Evolutionary conservation across 2,113 vertebrate genomes (phyloP).

Genomic region (Trichechus manatus): DNA sequence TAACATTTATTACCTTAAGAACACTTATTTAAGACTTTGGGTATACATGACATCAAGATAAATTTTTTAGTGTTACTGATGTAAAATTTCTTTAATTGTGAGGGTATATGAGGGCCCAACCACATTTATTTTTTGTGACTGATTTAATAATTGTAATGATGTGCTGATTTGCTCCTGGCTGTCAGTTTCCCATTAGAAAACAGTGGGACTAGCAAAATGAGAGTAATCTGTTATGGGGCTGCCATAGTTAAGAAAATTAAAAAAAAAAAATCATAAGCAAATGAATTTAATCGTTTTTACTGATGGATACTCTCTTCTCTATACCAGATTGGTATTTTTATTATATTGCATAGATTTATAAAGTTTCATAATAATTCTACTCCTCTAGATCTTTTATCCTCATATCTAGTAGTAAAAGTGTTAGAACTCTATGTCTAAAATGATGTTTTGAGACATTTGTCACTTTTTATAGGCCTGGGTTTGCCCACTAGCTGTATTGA

Average conservation of each 20-base stretch:
- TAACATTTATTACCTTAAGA: conserved; percentile 44
- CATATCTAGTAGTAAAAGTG: neutral
- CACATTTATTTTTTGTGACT: neutral
- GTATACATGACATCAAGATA: neutral
- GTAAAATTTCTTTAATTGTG: neutral
- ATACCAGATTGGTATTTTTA: neutral
- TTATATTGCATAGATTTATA: neutral
- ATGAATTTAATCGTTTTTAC: conserved; percentile 21
- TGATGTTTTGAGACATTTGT: neutral
- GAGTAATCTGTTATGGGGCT: neutral
- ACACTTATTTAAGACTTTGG: neutral
- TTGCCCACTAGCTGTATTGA: neutral
- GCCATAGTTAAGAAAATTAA: conserved; percentile 39
- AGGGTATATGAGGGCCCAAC: neutral
- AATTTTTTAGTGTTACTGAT: conserved; percentile 20
- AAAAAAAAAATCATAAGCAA: neutral
- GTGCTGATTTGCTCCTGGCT: neutral
- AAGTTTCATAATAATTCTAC: neutral
- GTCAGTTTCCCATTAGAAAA: neutral
- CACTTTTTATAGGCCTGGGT: neutral
- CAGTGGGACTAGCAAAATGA: neutral
- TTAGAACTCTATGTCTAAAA: conserved; percentile 23
- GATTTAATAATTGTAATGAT: neutral
- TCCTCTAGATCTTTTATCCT: neutral
- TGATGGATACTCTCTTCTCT: neutral